Percentiles rank a stretch among this genome's conserved stretches.
phyloP scores from a whole-genome alignment of 2,888 invertebrate species.

The Lasioglossum leucozonium region DNA sequence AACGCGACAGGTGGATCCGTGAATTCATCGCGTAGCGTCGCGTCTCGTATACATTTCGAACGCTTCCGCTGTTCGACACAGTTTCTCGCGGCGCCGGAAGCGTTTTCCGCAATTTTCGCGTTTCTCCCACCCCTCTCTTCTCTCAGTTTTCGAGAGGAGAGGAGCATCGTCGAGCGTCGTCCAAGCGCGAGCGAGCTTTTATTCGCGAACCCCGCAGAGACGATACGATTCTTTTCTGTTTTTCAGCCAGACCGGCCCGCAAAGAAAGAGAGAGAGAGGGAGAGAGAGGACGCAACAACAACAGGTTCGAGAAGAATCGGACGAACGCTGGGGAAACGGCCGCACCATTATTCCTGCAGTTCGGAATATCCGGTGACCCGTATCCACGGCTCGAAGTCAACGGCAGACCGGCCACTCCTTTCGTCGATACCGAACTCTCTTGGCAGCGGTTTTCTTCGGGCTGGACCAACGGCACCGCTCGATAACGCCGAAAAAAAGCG shows the following conservation, averaged over 20 bases:
- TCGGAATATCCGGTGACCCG: constrained; percentile 67
- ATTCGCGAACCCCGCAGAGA: not conserved
- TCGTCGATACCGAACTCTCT: constrained; percentile 60
- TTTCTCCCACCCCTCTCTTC: not conserved
- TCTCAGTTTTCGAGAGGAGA: not conserved
- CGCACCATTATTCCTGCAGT: constrained; percentile 58
- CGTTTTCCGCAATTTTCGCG: constrained; percentile 10
- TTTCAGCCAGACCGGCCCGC: not conserved
- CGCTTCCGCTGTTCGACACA: constrained; percentile 5
- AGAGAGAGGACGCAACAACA: not conserved
- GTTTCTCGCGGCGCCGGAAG: constrained; percentile 10
- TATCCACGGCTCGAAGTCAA: constrained; percentile 65
- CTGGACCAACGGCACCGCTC: constrained; percentile 24
- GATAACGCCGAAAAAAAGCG: constrained; percentile 38
- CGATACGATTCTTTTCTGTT: constrained; percentile 10
- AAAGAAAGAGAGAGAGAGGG: not conserved
- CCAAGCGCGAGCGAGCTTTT: not conserved
- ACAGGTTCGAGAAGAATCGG: not conserved
- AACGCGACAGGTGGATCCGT: constrained; percentile 13
- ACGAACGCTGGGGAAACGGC: constrained; percentile 25
- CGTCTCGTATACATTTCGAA: not conserved
- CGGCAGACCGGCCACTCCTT: constrained; percentile 52
- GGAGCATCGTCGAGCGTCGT: not conserved
- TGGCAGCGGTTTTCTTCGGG: constrained; percentile 56
- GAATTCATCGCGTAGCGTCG: not conserved